Base-by-base conservation (phyloP, 2,888 invertebrate genomes). In the Drosophila vallismaia region DNA sequence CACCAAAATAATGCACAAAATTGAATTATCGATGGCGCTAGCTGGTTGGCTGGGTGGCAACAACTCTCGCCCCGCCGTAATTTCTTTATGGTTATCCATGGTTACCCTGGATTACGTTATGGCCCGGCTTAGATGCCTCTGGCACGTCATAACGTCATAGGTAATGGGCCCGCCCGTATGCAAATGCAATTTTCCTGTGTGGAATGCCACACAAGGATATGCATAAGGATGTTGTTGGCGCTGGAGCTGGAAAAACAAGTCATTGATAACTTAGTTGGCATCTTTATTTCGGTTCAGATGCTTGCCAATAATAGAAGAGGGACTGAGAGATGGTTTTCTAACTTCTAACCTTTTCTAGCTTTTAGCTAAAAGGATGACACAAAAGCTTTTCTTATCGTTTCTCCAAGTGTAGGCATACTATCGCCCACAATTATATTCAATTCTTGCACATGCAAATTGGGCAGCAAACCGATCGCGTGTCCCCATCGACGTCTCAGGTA, bases 1-100 rank as follows among this genome's bases (percentile, higher is more conserved):
- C 86, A 70, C 77, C 83, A 76, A 88, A 88, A 88, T 88, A 88
- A 88, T 85, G 79, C 84, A 86, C 79, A 78, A 84, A 88, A 88
- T 88, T 88, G 88, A 88, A 88, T 88, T 88, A 88, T 88, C 88
- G 89, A 88, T 64, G 50, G 53, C 46, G 54, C 33, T 55, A 31
- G 56, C 63, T 58, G 24, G 12, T 42, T 56, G 57, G 50, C 19
- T 19, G 19, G 19, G 19, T 56, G 57, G 50, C 44, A 44, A 36
- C 68, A 82, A 81, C 79, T 76, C 76, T 78, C 73, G 80, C 76
- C 68, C 76, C 68, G 72, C 77, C 60, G 77, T 88, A 85, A 86
- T 86, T 87, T 76, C 86, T 86, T 86, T 79, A 86, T 80, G 88
- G 86, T 74, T 79, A 74, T 74, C 84, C 78, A 86, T 80, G 88